These are phyloP conservation scores for Drosophila rubida DNA, from an alignment of 2,888 invertebrate genomes.

Conservation along the genomic window DNA sequence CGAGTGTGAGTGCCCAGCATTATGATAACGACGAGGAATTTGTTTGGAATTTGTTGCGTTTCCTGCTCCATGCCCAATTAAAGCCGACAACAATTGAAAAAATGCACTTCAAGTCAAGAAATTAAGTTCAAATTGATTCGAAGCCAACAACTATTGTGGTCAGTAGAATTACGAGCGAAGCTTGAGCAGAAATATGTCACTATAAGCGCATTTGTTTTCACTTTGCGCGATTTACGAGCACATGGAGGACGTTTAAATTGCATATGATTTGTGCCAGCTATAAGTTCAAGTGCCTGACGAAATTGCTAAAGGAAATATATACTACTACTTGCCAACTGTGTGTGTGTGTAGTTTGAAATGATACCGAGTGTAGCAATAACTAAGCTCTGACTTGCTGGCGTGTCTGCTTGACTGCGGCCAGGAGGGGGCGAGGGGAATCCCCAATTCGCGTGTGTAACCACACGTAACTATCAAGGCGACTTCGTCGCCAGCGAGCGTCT, in stretches of 20 bases:
- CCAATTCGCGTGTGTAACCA: conserved; percentile 62
- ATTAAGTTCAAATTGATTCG: background rate
- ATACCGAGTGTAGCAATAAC: conserved; percentile 60
- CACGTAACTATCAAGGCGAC: conserved; percentile 68
- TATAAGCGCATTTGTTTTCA: background rate
- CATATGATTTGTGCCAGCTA: conserved; percentile 33
- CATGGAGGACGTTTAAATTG: conserved; percentile 9
- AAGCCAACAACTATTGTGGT: background rate
- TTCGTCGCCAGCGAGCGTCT: conserved; percentile 56
- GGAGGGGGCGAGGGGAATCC: background rate
- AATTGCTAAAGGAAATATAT: conserved; percentile 50
- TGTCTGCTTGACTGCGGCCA: conserved; percentile 1
- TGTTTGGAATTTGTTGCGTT: conserved; percentile 44
- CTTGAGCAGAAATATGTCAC: background rate
- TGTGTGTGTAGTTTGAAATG: conserved; percentile 37
- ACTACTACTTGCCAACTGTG: background rate
- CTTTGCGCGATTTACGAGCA: background rate
- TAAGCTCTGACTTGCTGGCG: conserved; percentile 49
- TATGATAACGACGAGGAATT: conserved; percentile 47
- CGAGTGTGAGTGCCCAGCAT: conserved; percentile 13
- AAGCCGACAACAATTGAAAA: conserved; percentile 10
- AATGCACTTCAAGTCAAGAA: too few species aligned
- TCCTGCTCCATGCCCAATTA: conserved; percentile 26
- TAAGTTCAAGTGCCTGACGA: conserved; percentile 53
- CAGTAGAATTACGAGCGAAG: too few species aligned